Conservation (phyloP, 2,888 invertebrate species). For the Zaprionus obscuricornis region DNA sequence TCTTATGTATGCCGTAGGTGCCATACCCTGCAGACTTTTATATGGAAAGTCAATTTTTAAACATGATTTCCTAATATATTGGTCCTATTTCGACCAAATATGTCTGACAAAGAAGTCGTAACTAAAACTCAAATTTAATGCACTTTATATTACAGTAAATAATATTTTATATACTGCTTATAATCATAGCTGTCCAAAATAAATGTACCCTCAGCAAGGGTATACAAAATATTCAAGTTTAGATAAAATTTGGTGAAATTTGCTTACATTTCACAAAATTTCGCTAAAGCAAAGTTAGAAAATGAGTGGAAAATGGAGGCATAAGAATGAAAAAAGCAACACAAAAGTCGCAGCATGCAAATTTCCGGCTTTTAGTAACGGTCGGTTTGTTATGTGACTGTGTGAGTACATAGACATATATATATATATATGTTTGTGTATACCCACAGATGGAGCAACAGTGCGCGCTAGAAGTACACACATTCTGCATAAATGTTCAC, state of each 20-base stretch:
- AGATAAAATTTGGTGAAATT: constrained; percentile 48
- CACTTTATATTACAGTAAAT: no score
- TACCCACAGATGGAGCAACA: constrained; percentile 21
- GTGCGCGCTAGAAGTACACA: constrained; percentile 48
- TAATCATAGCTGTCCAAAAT: no score
- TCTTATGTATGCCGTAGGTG: background rate
- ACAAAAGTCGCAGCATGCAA: constrained; percentile 44
- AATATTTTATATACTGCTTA: no score
- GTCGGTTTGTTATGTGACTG: constrained; percentile 1
- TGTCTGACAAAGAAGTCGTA: no score
- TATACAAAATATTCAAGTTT: constrained; percentile 5
- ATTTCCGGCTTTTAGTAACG: constrained; percentile 44
- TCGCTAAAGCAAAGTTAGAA: constrained; percentile 11
- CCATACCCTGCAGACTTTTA: no score
- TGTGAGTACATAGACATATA: background rate
- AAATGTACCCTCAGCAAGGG: no score
- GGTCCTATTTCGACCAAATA: no score
- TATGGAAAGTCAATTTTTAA: no score
- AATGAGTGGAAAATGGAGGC: background rate
- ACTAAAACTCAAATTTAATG: no score
- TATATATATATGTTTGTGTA: constrained; percentile 6
- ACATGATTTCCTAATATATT: no score
- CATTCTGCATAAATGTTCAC: constrained; percentile 62
- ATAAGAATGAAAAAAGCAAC: background rate
- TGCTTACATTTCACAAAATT: no score